phyloP scores from a whole-genome alignment of 2,888 invertebrate genomes.

The Macaria notata region DNA sequence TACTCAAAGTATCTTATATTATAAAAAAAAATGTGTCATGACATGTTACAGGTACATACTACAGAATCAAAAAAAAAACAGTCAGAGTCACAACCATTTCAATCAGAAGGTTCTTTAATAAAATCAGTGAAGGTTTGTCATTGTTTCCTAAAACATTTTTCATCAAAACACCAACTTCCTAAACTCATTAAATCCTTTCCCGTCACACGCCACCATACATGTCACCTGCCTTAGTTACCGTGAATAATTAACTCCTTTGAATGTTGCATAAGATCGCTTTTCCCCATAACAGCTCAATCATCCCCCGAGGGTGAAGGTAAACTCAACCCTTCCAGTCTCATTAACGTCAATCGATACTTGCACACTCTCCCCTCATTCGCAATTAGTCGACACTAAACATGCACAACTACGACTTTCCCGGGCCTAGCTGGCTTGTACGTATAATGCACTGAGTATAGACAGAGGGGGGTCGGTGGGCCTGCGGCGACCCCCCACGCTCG shows the following conservation, averaged over 20 bases:
- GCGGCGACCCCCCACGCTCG: conserved; percentile 21
- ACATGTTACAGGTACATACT: too few relatives aligned
- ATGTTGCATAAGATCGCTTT: conserved; percentile 48
- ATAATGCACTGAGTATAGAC: conserved; percentile 75
- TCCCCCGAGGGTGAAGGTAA: conserved; percentile 53
- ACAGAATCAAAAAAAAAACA: too few relatives aligned
- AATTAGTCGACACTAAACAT: conserved; percentile 60
- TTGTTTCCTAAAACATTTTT: too few relatives aligned
- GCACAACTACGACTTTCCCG: conserved; percentile 71
- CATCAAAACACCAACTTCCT: not conserved
- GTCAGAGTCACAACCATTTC: too few relatives aligned
- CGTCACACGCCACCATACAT: conserved; percentile 10
- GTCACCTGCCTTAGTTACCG: conserved; percentile 18
- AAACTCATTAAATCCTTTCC: conserved; percentile 10
- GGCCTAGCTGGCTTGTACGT: conserved; percentile 47
- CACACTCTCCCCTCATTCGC: conserved; percentile 26
- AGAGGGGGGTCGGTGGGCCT: conserved; percentile 38
- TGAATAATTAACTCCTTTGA: conserved; percentile 26
- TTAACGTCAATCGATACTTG: conserved; percentile 54
- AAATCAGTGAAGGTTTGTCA: too few relatives aligned
- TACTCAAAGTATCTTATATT: too few relatives aligned
- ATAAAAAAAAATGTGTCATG: too few relatives aligned
- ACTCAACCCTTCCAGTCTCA: conserved; percentile 59
- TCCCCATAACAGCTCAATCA: conserved; percentile 55
- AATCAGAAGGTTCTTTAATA: too few relatives aligned